Base-by-base conservation (phyloP, 2,797 vertebrate genomes). In the Chaenodraco wilsoni region DNA sequence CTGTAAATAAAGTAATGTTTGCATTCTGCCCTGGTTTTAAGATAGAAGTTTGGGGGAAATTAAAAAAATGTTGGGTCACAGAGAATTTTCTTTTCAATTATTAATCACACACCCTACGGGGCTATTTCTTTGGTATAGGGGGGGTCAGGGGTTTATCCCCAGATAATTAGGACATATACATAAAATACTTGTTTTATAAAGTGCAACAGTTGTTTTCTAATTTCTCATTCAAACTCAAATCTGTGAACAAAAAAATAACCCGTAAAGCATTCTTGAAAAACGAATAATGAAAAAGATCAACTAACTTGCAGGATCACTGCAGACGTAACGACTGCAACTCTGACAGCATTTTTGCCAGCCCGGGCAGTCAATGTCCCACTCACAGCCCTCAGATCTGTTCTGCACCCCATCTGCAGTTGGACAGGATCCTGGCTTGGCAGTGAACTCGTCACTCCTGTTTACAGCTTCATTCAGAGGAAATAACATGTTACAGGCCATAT, bases 301-400 rank as follows among this genome's bases (percentile, higher is more conserved):
- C 92, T 89, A 56, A 95, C 94, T 89, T 81, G 82, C 50, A 49
- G 93, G 90, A 43, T 90, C 45, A 5, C 17, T 78, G 72, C 93
- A 95, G 65, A 76, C n/a, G 52, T 21, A 85, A 50, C 10, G 37
- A 10, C 77, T 84, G 4, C 78, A 78, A 33, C 69, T 82, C 62
- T 74, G 84, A 84, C 98, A 99, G 92, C 98, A 99, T 88, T 98
- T 99, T 84, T 96, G 93, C 88, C 94, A 92, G 57, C 88, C 94
- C 16, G 95, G 94, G 83, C 97, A 99, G 87, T 97, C 95, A 4
- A 87, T 74, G 68, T 99, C 96, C 81, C 92, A 88, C 31, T 76
- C 82, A 69, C 97, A 99, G 5, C 52, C 61, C 21, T 72, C 59
- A 68, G 56, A 68, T 6, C 17, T 49, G 68, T 83, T 48, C 78